phyloP scores from a whole-genome alignment of 2,113 vertebrate genomes.

The Numida meleagris region DNA sequence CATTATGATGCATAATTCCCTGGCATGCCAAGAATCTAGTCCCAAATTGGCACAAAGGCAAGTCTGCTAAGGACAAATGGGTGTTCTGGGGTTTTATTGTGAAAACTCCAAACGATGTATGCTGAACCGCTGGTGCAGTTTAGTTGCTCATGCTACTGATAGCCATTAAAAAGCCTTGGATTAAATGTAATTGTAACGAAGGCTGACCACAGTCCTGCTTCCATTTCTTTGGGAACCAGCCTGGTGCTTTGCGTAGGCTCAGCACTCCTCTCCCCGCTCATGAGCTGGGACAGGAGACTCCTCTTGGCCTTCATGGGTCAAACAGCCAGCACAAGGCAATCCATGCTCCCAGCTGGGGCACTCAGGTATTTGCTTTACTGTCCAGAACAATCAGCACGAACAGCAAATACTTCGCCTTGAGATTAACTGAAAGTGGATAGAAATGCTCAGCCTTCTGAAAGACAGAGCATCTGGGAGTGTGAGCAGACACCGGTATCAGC shows the following conservation, averaged over 20 bases:
- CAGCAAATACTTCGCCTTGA: not conserved
- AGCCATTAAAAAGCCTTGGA: not conserved
- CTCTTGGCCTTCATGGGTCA: not conserved
- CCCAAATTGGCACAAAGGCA: slow-evolving; percentile 44
- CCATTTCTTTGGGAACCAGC: not conserved
- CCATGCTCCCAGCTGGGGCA: accelerated
- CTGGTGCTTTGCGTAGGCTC: not conserved
- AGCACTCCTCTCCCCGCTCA: not conserved
- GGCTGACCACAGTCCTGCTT: not conserved
- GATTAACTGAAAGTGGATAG: not conserved
- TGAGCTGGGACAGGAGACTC: not conserved
- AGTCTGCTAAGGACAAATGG: slow-evolving; percentile 8
- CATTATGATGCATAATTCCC: slow-evolving; percentile 38
- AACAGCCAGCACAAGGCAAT: not conserved
- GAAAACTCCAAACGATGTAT: not conserved
- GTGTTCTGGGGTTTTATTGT: slow-evolving; percentile 14
- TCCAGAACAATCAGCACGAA: not conserved
- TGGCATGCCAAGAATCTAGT: slow-evolving; percentile 49
- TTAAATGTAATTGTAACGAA: not conserved
- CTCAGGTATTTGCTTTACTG: not conserved
- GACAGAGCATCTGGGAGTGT: too few relatives aligned
- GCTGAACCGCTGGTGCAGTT: not conserved
- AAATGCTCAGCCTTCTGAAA: too few relatives aligned
- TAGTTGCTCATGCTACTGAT: not conserved
- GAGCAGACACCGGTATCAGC: too few relatives aligned